Base-by-base conservation (phyloP, 2,888 invertebrate species). In the Tetrapedia diversipes region DNA sequence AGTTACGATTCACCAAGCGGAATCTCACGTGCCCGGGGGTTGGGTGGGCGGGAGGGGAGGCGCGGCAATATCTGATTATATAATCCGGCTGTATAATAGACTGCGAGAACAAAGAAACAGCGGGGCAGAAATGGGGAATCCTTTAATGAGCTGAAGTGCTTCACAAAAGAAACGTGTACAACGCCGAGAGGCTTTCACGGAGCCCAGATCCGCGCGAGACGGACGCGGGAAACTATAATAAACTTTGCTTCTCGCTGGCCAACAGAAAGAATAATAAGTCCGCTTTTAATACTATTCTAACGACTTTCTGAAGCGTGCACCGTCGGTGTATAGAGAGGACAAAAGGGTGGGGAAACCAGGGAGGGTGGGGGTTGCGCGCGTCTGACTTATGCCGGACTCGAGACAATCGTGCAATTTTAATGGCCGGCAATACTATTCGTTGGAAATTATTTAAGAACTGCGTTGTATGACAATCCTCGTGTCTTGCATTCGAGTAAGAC, bases 131-230 rank as follows among this genome's bases (percentile, higher is more conserved):
- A 64, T 29, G 64, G 65, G 51, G 54, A 63, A 63, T 72, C 64
- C 49, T 68, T 60, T 77, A 80, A 80, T 81, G 68, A 77, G 66
- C 37, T 63, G 47, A 51, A 77, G 67, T 51, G 64, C 60, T 76
- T 70, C n/a, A 24, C 67, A 53, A 81, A 64, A n/a, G 69, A 49
- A 53, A 45, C 43, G 60, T 27, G 51, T 43, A 67, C 70, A 60
- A 56, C 43, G 10, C 32, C 10, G 65, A 53, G 74, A 66, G n/a
- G n/a, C 61, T 66, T 56, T 66, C 73, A 47, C 56, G 14, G 54
- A 27, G n/a, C 24, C 24, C 24, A 37, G 39, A 54, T 43, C n/a
- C 71, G 22, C 19, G n/a, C 22, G 47, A 47, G 47, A 37, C 37
- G 43, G 54, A 24, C 32, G n/a, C n/a, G 57, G 45, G 10, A 32